A percentile compares a stretch with the other conserved stretches of the same genome.
Conservation (phyloP, 1,140 invertebrate species). For the Rhyacophila brunnea region DNA sequence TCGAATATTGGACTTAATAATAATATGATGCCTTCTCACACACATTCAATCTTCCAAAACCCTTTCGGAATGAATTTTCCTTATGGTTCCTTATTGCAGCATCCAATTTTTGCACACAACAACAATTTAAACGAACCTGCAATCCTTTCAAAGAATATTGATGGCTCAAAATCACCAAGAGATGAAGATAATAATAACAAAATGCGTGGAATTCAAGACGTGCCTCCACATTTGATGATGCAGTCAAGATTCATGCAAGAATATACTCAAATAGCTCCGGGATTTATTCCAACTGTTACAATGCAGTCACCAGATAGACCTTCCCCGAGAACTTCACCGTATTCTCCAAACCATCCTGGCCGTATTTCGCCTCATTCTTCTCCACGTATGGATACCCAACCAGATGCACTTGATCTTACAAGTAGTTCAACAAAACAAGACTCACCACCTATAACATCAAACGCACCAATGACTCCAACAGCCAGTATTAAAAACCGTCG, state of each 20-base stretch:
- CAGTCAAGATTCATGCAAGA: slow-evolving; percentile 22
- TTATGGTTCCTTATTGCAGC: slow-evolving; percentile 46
- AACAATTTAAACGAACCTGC: slow-evolving; percentile 43
- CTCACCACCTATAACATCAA: slow-evolving; percentile 20
- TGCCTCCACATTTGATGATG: slow-evolving; percentile 22
- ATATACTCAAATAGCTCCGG: slow-evolving; percentile 12
- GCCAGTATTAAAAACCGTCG: slow-evolving; percentile 64
- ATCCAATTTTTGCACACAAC: slow-evolving; percentile 49
- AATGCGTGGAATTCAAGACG: not conserved
- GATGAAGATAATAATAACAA: slow-evolving; percentile 19
- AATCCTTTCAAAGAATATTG: slow-evolving; percentile 24
- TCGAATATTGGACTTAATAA: slow-evolving; percentile 39
- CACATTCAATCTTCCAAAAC: slow-evolving; percentile 46
- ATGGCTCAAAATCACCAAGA: slow-evolving; percentile 9
- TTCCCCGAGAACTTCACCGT: slow-evolving; percentile 37
- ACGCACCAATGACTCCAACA: slow-evolving; percentile 42
- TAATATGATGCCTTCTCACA: slow-evolving; percentile 35
- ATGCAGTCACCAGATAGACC: slow-evolving; percentile 12
- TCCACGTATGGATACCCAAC: slow-evolving; percentile 38
- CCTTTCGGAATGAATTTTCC: slow-evolving; percentile 50
- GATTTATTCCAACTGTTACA: slow-evolving; percentile 24
- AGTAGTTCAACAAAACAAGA: slow-evolving; percentile 50
- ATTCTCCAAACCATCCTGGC: slow-evolving; percentile 40
- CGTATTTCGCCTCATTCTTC: slow-evolving; percentile 39
- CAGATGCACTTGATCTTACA: slow-evolving; percentile 59